Evolutionary conservation across 2,797 vertebrate genomes (phyloP).

Genomic region (Eulemur albifrons): DNA sequence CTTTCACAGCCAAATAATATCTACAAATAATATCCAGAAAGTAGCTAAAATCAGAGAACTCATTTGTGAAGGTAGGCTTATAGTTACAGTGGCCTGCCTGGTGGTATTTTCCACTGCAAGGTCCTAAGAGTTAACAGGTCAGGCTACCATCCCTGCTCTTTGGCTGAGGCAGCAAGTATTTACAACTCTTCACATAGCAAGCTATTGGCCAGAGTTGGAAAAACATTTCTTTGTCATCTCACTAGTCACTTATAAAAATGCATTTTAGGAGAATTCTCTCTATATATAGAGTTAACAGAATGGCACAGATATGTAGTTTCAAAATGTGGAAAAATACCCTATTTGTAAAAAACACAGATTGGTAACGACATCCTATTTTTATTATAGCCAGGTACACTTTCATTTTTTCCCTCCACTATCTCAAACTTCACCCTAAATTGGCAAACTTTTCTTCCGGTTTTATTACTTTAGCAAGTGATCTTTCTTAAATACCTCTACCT

Average conservation of each 20-base stretch:
- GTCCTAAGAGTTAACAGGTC: neutral
- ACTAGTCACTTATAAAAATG: neutral
- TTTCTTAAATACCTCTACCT: neutral
- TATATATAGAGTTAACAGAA: neutral
- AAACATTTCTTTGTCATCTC: constrained; percentile 17
- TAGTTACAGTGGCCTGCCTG: neutral
- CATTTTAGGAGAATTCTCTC: neutral
- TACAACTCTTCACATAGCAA: constrained; percentile 26
- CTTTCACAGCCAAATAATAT: neutral
- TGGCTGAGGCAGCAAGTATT: neutral
- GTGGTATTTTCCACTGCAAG: neutral
- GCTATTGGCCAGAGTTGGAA: neutral
- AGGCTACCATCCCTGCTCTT: neutral
- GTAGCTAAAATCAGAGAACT: neutral
- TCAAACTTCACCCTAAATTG: neutral
- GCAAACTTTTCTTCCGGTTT: neutral
- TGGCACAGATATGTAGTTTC: neutral
- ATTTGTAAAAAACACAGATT: constrained; percentile 1
- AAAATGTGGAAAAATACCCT: constrained; percentile 31
- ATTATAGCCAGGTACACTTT: neutral
- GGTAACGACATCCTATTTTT: neutral
- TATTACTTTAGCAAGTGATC: neutral
- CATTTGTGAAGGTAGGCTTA: neutral
- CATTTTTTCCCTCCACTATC: neutral
- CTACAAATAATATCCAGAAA: neutral